Base-by-base conservation (phyloP, 2,888 invertebrate genomes). In the Agrilus biguttatus region DNA sequence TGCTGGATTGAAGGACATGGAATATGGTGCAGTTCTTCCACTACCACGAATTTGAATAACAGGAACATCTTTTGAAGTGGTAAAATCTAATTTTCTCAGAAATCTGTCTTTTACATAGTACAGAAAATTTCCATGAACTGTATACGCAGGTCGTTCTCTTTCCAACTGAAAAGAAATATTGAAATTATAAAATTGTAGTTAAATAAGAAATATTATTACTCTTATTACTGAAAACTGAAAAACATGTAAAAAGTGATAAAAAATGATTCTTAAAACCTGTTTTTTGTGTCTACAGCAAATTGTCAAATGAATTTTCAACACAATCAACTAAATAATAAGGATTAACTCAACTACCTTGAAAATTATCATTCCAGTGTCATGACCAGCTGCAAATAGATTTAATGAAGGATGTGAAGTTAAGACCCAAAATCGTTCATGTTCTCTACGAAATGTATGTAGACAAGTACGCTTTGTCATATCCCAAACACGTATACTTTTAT, bases 311-410 rank as follows among this genome's bases (percentile, higher is more conserved):
- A n/a, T n/a, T 5, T 6, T 21, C 7, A 21, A 21, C 5, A 21
- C 5, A 21, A 7, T 3, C 6, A 5, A 21, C 1, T 21, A 21
- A 7, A 17, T 17, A 21, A n/a, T 35, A 12, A 21, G 43, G 32
- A 17, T 21, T 5, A 8, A 6, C 35, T 42, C 40, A 45, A 36
- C 12, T 14, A 68, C 62, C 57, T 77, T 82, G 69, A 89, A 91
- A 42, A 91, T 81, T n/a, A 91, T 78, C 89, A 91, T 88, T 51
- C 97, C 98, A 35, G 86, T 84, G 70, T 98, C 98, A 66, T 99
- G 98, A 0, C 98, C 97, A n/a, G 97, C 98, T 14, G 97, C 98
- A 69, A 99, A 98, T 39, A 99, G 69, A 68, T 97, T 98, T 37
- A 97, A 70, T 0, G 84, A 80, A 0, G 97, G 97, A 69, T 98